Evolutionary conservation across 2,113 vertebrate species (phyloP).

Genomic region (Willisornis vidua): DNA sequence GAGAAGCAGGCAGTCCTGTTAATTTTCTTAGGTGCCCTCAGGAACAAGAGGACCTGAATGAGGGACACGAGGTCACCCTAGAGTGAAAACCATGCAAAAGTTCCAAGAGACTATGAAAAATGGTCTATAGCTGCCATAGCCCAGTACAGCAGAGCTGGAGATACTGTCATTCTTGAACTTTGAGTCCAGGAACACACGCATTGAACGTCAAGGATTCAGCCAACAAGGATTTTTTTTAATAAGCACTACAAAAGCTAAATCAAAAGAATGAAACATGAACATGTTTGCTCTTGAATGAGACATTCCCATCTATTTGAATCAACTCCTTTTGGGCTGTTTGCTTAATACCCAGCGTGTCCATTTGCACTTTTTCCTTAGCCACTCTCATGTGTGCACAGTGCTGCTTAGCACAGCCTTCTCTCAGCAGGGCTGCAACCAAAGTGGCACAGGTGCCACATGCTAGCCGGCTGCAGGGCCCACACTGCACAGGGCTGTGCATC

Average conservation of each 20-base stretch:
- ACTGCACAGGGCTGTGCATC: rapidly evolving
- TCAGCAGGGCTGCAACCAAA: rapidly evolving
- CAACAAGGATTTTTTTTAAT: not conserved
- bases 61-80: not conserved
- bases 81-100: not conserved
- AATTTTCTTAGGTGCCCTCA: not conserved
- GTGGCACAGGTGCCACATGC: rapidly evolving
- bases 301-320: not conserved
- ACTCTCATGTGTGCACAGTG: rapidly evolving
- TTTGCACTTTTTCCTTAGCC: not conserved
- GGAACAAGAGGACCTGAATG: not conserved
- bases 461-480: rapidly evolving
- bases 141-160: not conserved
- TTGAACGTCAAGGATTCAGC: not conserved
- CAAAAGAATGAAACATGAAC: not conserved
- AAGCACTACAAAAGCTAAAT: not conserved
- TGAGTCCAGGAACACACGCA: not conserved
- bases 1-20: not conserved
- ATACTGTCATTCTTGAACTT: not conserved
- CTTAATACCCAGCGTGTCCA: not conserved
- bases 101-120: not conserved
- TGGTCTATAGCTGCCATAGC: not conserved
- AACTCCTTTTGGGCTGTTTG: not conserved
- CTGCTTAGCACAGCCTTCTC: not conserved
- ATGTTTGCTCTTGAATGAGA: not conserved